These are phyloP conservation scores for Toxostoma redivivum DNA, from an alignment of 2,113 vertebrate genomes.

Conservation along the genomic window DNA sequence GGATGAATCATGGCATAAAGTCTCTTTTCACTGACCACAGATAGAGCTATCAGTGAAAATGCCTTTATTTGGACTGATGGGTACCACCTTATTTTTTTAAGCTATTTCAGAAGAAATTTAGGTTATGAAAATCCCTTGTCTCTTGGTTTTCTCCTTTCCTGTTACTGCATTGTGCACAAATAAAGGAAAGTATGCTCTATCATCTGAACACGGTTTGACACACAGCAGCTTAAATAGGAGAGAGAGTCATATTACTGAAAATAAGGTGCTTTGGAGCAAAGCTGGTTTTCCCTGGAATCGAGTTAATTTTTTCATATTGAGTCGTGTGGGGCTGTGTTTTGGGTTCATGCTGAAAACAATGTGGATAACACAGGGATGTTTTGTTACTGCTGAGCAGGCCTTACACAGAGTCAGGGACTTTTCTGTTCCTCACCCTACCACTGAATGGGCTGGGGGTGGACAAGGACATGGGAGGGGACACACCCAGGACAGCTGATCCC, in stretches of 20 bases:
- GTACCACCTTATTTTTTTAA: not conserved
- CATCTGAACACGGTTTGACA: not conserved
- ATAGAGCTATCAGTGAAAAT: not conserved
- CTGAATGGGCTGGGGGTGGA: not conserved
- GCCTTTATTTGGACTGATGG: not conserved
- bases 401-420: not conserved
- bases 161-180: not conserved
- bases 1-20: not conserved
- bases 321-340: not conserved
- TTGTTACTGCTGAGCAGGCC: not conserved
- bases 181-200: not conserved
- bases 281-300: not conserved
- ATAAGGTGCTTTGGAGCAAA: not conserved
- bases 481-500: not conserved
- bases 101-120: not conserved
- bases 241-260: not conserved
- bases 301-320: not conserved
- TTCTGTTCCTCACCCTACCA: not conserved
- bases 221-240: not conserved
- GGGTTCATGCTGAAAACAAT: not conserved
- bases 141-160: not conserved
- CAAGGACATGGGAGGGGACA: not conserved
- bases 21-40: not conserved
- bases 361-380: not conserved
- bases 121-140: not conserved